A percentile compares a stretch with the other conserved stretches of the same genome.
phyloP scores from a whole-genome alignment of 2,888 invertebrate genomes.

The Coleophora deauratella region DNA sequence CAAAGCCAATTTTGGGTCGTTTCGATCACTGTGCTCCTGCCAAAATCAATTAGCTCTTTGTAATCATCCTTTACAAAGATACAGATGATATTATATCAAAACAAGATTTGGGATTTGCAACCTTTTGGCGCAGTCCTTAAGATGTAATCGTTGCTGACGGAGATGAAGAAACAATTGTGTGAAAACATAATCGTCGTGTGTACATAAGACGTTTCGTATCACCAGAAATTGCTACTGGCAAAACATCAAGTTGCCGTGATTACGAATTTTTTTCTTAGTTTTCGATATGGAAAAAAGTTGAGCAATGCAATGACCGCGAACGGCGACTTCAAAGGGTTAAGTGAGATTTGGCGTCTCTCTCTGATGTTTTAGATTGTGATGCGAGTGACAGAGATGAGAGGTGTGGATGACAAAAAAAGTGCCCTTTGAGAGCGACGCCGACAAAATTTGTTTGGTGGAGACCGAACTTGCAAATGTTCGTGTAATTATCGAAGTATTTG shows the following conservation, averaged over 20 bases:
- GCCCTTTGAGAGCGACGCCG: conserved; percentile 36
- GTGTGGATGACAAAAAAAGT: conserved; percentile 43
- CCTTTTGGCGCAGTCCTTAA: too few species aligned
- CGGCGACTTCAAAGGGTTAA: conserved; percentile 59
- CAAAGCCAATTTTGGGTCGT: conserved; percentile 40
- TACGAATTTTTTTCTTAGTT: conserved; percentile 52
- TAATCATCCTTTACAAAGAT: conserved; percentile 36
- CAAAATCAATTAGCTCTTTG: conserved; percentile 63
- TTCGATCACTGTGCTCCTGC: conserved; percentile 49
- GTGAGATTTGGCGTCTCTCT: conserved; percentile 40
- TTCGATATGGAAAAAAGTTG: conserved; percentile 60
- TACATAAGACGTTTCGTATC: conserved; percentile 46
- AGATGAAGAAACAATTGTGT: conserved; percentile 14
- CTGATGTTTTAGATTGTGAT: conserved; percentile 11
- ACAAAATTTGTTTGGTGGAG: too few species aligned
- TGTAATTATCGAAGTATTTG: neutral
- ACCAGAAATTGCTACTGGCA: conserved; percentile 57
- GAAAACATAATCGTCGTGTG: conserved; percentile 47
- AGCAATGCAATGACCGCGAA: conserved; percentile 55
- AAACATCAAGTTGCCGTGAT: conserved; percentile 43
- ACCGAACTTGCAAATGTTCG: neutral
- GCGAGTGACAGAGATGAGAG: conserved; percentile 24
- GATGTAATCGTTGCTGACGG: too few species aligned
- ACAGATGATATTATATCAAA: neutral
- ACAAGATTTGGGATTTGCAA: too few species aligned